Conservation (phyloP, 2,888 invertebrate genomes). For the Plagodis dolabraria region DNA sequence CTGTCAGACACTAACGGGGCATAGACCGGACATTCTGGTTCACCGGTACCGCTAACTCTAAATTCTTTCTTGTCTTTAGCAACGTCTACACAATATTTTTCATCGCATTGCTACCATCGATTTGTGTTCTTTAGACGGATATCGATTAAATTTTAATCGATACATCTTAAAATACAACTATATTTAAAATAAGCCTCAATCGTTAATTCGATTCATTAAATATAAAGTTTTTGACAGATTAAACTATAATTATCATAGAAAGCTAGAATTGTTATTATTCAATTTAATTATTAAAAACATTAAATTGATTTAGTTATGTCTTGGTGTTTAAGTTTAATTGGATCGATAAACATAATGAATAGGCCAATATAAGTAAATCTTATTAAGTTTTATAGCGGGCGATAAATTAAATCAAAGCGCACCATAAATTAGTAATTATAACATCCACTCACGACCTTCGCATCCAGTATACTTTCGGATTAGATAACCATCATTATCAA, state of each 20-base stretch:
- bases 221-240: no score
- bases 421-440: conserved; percentile 9
- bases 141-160: conserved; percentile 22
- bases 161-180: conserved; percentile 1
- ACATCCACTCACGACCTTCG: conserved; percentile 13
- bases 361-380: not conserved
- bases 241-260: no score
- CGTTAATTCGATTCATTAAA: no score
- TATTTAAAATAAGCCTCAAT: no score
- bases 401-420: conserved; percentile 12
- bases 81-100: conserved; percentile 26
- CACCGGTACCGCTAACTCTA: conserved; percentile 72
- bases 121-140: conserved; percentile 14
- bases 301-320: no score
- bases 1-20: conserved; percentile 71
- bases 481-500: conserved; percentile 18
- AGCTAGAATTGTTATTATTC: no score
- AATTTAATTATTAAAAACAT: no score
- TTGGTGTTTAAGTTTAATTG: not conserved
- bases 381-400: conserved; percentile 7
- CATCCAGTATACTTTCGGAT: conserved; percentile 35
- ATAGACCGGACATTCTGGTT: conserved; percentile 75
- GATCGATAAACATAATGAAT: conserved; percentile 1
- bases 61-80: conserved; percentile 51
- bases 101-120: conserved; percentile 18